These are phyloP conservation scores for Synodontis membranacea DNA, from an alignment of 2,113 vertebrate species.

Conservation along the genomic window DNA sequence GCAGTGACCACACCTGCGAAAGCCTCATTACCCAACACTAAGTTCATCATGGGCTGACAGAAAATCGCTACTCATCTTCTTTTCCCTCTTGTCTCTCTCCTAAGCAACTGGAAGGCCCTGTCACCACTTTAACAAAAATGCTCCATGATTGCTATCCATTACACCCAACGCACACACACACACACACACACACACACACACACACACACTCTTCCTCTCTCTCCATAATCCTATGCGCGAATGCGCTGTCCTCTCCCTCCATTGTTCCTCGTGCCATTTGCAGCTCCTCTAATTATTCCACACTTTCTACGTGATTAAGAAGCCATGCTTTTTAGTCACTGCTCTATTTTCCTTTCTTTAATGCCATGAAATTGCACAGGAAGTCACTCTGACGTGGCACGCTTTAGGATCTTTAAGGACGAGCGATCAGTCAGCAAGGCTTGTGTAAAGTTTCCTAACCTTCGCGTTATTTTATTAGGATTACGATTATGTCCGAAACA, in stretches of 20 bases:
- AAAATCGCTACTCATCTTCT: constrained; percentile 48
- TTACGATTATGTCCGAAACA: not conserved
- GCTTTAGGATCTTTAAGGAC: constrained; percentile 20
- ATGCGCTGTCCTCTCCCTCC: not conserved
- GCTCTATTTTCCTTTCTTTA: constrained; percentile 14
- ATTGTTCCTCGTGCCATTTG: constrained; percentile 22
- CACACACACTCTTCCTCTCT: constrained; percentile 2
- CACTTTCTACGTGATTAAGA: constrained; percentile 40
- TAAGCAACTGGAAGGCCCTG: constrained; percentile 33
- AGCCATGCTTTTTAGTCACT: constrained; percentile 6
- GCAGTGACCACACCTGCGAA: constrained; percentile 45
- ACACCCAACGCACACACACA: constrained; percentile 16
- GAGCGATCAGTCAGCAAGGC: constrained; percentile 5
- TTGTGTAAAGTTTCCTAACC: no score
- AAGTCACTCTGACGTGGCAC: constrained; percentile 7
- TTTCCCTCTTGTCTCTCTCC: constrained; percentile 28
- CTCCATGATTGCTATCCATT: constrained; percentile 41
- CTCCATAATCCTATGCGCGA: constrained; percentile 12
- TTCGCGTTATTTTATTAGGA: not conserved
- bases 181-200: no score
- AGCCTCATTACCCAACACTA: constrained; percentile 51
- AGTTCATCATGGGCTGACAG: constrained; percentile 51
- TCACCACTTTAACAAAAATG: constrained; percentile 39
- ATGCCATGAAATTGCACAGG: constrained; percentile 26
- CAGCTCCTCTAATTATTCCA: constrained; percentile 40